Percentiles rank a stretch among this genome's conserved stretches.
Evolutionary conservation across 2,113 vertebrate species (phyloP).

Genomic region (Pygoscelis adeliae): DNA sequence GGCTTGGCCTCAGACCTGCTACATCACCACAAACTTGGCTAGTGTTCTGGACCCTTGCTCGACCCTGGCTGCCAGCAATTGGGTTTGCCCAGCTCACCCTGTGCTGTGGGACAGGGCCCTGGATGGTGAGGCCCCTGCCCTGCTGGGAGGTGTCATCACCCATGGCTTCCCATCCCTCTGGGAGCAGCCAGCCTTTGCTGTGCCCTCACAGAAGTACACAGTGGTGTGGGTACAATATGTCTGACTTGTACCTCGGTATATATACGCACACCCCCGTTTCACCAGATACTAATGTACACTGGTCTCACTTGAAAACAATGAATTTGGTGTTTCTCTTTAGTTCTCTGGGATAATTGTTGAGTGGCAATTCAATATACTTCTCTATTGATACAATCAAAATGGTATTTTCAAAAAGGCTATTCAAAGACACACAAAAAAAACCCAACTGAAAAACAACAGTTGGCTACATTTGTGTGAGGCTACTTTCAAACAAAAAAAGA

Average conservation of each 20-base stretch:
- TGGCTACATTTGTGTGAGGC: not conserved
- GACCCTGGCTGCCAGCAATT: not conserved
- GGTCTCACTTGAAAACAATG: not conserved
- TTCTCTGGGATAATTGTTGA: not conserved
- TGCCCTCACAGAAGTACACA: not conserved
- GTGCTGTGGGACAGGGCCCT: too few species aligned
- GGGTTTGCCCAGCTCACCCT: not conserved
- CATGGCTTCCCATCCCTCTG: not conserved
- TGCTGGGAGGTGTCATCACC: not conserved
- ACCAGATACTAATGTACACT: not conserved
- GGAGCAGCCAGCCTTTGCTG: not conserved
- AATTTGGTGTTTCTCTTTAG: not conserved
- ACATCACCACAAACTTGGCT: not conserved
- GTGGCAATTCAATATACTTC: not conserved
- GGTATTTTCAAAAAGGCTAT: not conserved
- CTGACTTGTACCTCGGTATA: not conserved
- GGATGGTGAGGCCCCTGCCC: not conserved
- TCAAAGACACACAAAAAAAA: not conserved
- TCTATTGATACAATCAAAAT: not conserved
- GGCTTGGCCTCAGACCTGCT: not conserved
- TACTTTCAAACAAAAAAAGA: not conserved
- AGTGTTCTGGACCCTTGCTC: not conserved
- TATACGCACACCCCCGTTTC: accelerated
- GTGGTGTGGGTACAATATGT: not conserved
- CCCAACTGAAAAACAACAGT: not conserved